These are phyloP conservation scores for Hyppa rectilinea DNA, from an alignment of 2,888 invertebrate species.

Conservation along the genomic window DNA sequence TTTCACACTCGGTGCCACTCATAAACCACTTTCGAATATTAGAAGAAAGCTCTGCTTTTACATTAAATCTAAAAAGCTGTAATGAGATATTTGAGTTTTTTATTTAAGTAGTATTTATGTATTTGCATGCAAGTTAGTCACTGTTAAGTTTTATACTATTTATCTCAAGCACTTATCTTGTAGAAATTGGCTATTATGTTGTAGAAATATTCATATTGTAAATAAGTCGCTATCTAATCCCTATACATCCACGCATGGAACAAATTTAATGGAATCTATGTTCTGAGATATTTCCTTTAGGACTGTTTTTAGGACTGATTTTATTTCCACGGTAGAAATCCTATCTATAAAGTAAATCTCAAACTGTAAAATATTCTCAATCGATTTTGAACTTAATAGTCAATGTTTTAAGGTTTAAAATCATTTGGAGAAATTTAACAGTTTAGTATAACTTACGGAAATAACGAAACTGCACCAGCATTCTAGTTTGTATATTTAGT, in stretches of 20 bases:
- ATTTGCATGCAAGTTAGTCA: conserved; percentile 19
- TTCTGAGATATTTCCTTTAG: not conserved
- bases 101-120: conserved; percentile 16
- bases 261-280: not conserved
- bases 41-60: conserved; percentile 7
- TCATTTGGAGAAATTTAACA: no score
- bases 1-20: conserved; percentile 22
- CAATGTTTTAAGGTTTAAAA: no score
- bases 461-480: not conserved
- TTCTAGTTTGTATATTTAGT: conserved; percentile 4
- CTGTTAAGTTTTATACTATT: conserved; percentile 17
- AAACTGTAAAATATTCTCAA: no score
- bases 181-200: conserved; percentile 13
- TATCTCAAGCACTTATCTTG: no score
- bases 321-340: not conserved
- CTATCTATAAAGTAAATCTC: no score
- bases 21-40: conserved; percentile 30
- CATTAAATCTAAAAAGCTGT: conserved; percentile 24
- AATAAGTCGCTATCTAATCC: conserved; percentile 19
- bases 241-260: conserved; percentile 22
- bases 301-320: not conserved
- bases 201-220: conserved; percentile 24
- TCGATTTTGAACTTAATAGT: no score
- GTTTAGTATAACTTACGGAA: no score
- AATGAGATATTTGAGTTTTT: conserved; percentile 19